Conservation (phyloP, 2,113 vertebrate species). For the Platycercus adscitus region DNA sequence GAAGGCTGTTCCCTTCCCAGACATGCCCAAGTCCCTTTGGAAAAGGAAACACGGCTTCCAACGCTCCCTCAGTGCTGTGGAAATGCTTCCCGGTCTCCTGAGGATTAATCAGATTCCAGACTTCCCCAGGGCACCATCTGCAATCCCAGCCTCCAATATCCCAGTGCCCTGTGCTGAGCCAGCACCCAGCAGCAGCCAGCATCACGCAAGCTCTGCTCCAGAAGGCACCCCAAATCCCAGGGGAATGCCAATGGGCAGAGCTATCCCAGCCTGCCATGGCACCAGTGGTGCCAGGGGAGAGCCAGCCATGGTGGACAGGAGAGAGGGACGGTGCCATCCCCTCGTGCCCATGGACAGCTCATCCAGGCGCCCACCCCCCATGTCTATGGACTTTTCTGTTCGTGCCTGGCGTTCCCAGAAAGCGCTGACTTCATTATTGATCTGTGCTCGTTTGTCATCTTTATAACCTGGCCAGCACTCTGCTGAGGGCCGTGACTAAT, state of each 20-base stretch:
- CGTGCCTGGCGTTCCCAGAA: conserved; percentile 17
- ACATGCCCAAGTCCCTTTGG: neutral
- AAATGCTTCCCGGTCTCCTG: neutral
- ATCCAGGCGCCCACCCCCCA: neutral
- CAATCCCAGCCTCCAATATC: neutral
- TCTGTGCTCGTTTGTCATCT: conserved; percentile 53
- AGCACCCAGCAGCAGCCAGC: neutral
- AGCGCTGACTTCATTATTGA: conserved; percentile 57
- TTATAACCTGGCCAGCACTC: conserved; percentile 61
- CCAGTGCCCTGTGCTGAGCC: fast-evolving
- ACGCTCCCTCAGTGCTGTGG: neutral
- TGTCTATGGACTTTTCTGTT: neutral
- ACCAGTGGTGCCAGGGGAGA: neutral
- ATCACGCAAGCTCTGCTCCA: neutral
- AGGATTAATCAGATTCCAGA: neutral
- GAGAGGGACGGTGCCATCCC: neutral
- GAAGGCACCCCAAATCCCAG: neutral
- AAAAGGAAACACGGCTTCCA: conserved; percentile 38
- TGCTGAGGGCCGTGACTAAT: conserved; percentile 60
- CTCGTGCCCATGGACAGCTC: neutral
- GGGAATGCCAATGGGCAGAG: neutral
- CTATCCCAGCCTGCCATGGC: neutral
- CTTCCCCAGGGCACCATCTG: neutral
- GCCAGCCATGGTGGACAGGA: fast-evolving
- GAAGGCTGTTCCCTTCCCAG: conserved; percentile 14